phyloP scores from a whole-genome alignment of 2,797 vertebrate genomes.

The Danionella dracula region DNA sequence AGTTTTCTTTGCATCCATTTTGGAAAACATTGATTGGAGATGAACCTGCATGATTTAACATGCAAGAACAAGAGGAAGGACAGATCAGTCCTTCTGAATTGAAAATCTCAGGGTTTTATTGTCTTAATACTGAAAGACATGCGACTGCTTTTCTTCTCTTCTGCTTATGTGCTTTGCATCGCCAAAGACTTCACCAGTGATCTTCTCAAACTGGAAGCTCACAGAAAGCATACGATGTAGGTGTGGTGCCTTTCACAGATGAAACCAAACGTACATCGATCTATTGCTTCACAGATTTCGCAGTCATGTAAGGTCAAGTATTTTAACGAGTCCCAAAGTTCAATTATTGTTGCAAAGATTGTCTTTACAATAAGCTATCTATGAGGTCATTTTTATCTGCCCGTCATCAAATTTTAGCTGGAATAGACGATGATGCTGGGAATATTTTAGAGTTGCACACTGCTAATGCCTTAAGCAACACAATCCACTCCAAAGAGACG shows the following conservation, averaged over 20 bases:
- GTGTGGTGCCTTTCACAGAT: not conserved
- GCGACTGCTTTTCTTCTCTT: too few relatives aligned
- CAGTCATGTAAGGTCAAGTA: not conserved
- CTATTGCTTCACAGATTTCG: too few relatives aligned
- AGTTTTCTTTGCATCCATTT: not conserved
- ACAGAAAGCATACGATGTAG: not conserved
- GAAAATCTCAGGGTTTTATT: constrained; percentile 87
- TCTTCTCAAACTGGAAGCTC: constrained; percentile 10
- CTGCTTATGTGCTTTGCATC: too few relatives aligned
- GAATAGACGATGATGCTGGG: constrained; percentile 51
- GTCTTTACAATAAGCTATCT: too few relatives aligned
- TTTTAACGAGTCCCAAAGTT: not conserved
- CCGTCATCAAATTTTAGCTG: constrained; percentile 7
- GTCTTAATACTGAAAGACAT: constrained; percentile 19
- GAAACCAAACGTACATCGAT: too few relatives aligned
- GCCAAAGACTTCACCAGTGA: constrained; percentile 45
- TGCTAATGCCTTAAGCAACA: constrained; percentile 62
- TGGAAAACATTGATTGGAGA: constrained; percentile 27
- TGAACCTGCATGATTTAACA: constrained; percentile 32
- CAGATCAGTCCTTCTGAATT: constrained; percentile 57
- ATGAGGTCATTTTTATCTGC: not conserved
- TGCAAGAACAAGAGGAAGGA: not conserved
- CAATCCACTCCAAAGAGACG: not conserved
- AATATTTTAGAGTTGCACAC: constrained; percentile 61
- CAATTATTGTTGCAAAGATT: not conserved